These are phyloP conservation scores for Dendrophyllia cribrosa DNA, from an alignment of 64 coral and sea anemone genomes.

Conservation along the genomic window DNA sequence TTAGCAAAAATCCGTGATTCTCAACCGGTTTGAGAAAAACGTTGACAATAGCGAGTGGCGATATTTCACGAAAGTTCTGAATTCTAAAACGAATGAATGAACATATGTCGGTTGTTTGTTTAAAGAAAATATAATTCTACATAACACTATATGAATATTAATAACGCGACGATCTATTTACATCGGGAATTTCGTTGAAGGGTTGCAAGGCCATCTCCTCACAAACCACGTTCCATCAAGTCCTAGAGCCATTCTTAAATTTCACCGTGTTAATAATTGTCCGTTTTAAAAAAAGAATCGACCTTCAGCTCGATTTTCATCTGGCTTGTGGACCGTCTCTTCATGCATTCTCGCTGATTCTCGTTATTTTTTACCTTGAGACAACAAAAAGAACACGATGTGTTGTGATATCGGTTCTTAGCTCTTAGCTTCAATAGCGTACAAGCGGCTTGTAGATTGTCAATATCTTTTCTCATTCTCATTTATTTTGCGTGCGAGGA, in stretches of 20 bases:
- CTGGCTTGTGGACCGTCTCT: background rate
- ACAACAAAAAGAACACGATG: background rate
- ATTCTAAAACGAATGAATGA: conserved; percentile 42
- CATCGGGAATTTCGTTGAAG: background rate
- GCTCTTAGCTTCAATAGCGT: background rate
- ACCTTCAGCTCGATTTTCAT: background rate
- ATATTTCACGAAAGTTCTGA: background rate
- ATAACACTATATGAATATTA: conserved; percentile 49
- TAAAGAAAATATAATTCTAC: conserved; percentile 57
- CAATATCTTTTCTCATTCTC: background rate
- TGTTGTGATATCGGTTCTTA: background rate
- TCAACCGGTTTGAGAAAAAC: background rate
- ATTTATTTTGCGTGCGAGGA: background rate
- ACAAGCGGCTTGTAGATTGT: background rate
- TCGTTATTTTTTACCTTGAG: background rate
- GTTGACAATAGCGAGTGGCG: background rate
- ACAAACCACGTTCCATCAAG: background rate
- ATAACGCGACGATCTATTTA: conserved; percentile 30
- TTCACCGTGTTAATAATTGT: background rate
- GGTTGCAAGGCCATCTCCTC: background rate
- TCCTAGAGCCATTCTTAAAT: background rate
- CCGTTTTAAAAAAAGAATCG: background rate
- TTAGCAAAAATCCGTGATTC: background rate
- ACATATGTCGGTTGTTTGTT: conserved; percentile 35
- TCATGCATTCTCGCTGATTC: background rate